Percentiles rank a stretch among this genome's conserved stretches.
Evolutionary conservation across 2,113 vertebrate species (phyloP).

Genomic region (Symphodus melops): DNA sequence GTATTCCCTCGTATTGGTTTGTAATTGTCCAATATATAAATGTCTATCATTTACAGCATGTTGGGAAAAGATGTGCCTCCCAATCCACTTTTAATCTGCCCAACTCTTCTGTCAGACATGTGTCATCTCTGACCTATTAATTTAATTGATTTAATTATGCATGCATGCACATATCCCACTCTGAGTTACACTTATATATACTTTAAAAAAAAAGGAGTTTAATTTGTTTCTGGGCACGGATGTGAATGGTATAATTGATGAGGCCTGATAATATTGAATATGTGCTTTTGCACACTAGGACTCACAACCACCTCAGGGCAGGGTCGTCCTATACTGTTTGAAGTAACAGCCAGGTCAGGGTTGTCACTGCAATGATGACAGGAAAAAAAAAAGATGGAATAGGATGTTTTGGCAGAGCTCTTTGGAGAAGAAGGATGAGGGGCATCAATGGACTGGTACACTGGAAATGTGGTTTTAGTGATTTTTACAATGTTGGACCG

Average conservation of each 20-base stretch:
- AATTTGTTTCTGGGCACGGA: neutral
- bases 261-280: slow-evolving; percentile 14
- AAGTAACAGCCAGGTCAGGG: slow-evolving; percentile 50
- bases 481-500: slow-evolving; percentile 29
- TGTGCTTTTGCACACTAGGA: slow-evolving; percentile 20
- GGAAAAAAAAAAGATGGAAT: slow-evolving; percentile 39
- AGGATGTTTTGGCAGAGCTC: slow-evolving; percentile 47
- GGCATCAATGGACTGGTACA: neutral
- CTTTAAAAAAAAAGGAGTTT: neutral
- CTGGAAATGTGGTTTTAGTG: slow-evolving; percentile 22
- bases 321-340: slow-evolving; percentile 27
- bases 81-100: neutral
- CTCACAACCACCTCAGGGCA: slow-evolving; percentile 32
- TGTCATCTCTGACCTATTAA: neutral
- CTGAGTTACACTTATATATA: neutral
- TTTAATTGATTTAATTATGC: neutral
- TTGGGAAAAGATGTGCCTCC: neutral
- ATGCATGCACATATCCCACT: neutral
- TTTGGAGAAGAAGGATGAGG: slow-evolving; percentile 22
- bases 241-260: neutral
- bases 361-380: slow-evolving; percentile 63
- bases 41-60: slow-evolving; percentile 13
- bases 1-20: neutral
- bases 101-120: neutral
- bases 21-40: slow-evolving; percentile 9